A percentile compares a stretch with the other conserved stretches of the same genome.
phyloP scores from a whole-genome alignment of 2,797 vertebrate genomes.

The Dryobates pubescens region DNA sequence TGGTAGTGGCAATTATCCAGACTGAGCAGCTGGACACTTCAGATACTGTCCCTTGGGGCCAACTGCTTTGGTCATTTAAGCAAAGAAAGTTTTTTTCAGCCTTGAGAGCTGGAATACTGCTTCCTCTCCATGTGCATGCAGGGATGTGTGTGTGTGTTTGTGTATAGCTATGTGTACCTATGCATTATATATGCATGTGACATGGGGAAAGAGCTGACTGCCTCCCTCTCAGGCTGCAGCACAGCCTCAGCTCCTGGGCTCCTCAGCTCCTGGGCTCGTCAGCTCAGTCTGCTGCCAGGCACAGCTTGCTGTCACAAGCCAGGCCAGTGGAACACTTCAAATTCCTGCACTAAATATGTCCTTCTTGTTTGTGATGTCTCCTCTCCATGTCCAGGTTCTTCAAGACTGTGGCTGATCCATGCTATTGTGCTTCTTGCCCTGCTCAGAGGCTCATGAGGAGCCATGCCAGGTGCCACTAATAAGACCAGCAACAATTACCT shows the following conservation, averaged over 20 bases:
- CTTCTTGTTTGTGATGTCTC: accelerated
- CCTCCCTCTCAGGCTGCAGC: background rate
- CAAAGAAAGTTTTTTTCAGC: background rate
- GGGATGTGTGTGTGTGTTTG: background rate
- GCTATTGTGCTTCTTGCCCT: background rate
- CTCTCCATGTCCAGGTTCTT: background rate
- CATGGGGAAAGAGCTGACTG: background rate
- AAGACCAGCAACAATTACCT: background rate
- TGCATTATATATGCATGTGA: accelerated
- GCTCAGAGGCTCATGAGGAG: background rate
- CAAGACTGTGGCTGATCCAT: accelerated
- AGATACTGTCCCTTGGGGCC: background rate
- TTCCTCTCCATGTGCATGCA: accelerated
- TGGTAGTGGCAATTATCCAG: accelerated
- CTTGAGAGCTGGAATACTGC: accelerated
- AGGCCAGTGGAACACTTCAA: accelerated
- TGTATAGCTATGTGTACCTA: too few relatives aligned
- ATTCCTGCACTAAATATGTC: accelerated
- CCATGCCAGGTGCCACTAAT: accelerated
- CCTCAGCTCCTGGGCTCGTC: background rate
- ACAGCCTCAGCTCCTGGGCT: background rate
- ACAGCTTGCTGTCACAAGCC: accelerated
- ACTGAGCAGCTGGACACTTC: background rate
- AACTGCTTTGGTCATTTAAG: background rate
- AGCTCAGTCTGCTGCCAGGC: background rate